Base-by-base conservation (phyloP, 2,888 invertebrate species). In the Creontiades dilutus region DNA sequence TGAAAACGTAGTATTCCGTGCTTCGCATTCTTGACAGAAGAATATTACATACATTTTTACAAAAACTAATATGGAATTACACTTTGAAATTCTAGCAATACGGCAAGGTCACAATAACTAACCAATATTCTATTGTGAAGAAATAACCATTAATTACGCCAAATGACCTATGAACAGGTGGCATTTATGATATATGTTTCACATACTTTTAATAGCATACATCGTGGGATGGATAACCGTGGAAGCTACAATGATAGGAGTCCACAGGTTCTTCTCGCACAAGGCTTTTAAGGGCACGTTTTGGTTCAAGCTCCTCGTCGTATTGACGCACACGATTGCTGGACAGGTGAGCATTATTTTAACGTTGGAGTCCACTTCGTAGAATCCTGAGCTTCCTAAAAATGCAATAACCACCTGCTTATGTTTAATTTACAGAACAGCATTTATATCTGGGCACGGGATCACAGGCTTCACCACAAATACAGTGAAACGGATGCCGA, bases 381-480 rank as follows among this genome's bases (percentile, higher is more conserved):
- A 7, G 7, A 37, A 37, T 7, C 37, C 7, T 37, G 37, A 37
- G 37, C 37, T 7, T 37, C 37, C 37, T 37, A 37, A 37, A 37
- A 37, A 37, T 37, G 37, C 46, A 12, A 37, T 13, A 23, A 37
- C 2, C 2, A 37, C 37, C 7, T 37, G 37, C 37, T 37, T 7
- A 37, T 37, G 61, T 23, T 86, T 37, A 12, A 55, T 82, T 82
- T 76, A 46, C 86, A 86, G 76, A 85, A 78, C 55, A 89, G 75
- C n/a, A 13, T 96, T 92, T 96, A 95, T 93, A 95, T 96, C 90
- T 97, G 97, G 97, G 95, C 95, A n/a, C 94, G 97, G 47, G 97
- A 97, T 92, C 97, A 97, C 93, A 94, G 97, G 7, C 95, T 96
- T 90, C 97, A 97, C 92, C 97, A 97, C 93, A 96, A 96, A 92